Percentiles rank a stretch among this genome's conserved stretches.
Evolutionary conservation across 1,140 invertebrate species (phyloP).

Genomic region (Bathynomus jamesi): DNA sequence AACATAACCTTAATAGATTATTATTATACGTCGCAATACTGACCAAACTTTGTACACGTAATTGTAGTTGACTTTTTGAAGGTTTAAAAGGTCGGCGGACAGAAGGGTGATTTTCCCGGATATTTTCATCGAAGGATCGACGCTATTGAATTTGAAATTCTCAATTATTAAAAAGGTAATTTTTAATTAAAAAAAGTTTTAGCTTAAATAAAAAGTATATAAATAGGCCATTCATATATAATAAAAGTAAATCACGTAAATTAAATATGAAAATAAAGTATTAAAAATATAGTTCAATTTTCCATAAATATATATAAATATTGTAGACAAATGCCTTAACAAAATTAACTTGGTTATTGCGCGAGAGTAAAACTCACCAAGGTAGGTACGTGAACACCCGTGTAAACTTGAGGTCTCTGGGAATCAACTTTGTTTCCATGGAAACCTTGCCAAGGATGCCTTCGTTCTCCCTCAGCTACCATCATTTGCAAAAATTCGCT

Average conservation of each 20-base stretch:
- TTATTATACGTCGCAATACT: background rate
- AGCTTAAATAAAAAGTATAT: no score
- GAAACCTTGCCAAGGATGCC: background rate
- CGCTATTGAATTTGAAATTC: background rate
- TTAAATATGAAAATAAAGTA: no score
- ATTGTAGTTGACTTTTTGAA: background rate
- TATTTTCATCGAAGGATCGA: background rate
- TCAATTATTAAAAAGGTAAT: background rate
- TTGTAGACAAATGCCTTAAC: no score
- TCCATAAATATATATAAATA: no score
- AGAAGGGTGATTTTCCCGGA: background rate
- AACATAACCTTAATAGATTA: no score
- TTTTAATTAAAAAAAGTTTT: no score
- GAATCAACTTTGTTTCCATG: background rate
- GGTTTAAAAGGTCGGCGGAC: background rate
- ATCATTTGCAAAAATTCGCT: background rate
- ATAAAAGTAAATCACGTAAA: no score
- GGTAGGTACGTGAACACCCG: background rate
- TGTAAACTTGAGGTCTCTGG: background rate
- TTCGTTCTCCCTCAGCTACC: background rate
- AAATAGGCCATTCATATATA: no score
- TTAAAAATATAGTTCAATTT: no score
- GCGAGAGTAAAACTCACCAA: background rate
- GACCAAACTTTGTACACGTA: background rate
- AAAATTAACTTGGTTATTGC: background rate